Evolutionary conservation across 2,113 vertebrate species (phyloP), one percentile per base, ranked within the genome.

Genomic region (Nibea albiflora): DNA sequence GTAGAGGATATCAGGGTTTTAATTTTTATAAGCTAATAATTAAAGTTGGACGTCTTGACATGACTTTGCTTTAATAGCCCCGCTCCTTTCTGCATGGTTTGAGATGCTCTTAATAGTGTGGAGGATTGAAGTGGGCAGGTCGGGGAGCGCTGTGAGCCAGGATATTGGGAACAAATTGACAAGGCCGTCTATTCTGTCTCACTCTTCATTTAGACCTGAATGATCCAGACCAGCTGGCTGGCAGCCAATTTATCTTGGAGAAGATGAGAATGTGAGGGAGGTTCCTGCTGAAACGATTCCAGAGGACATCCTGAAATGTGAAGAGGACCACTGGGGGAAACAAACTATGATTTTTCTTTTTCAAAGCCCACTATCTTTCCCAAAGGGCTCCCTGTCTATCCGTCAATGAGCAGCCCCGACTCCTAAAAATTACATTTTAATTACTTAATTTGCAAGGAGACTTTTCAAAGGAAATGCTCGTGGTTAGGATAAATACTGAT

Each of bases 121-220:
- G 77, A 58, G 88, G 91, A 94, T 94, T 93, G 91, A 85, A 90
- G 89, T 76, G 70, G 89, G 80, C 91, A 85, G 89, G 83, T 83
- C 52, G 63, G 69, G 86, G 80, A 85, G 89, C 70, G 68, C 83
- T 52, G 81, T 68, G 88, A 91, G 93, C 86, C 86, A 56, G 75
- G 88, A 89, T 93, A 93, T 93, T 93, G 85, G 85, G 85, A 93
- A 91, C 93, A 95, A 95, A 95, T 94, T 95, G 94, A 94, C 92
- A 94, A 86, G 91, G 80, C 90, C 70, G 81, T 92, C 89, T 88
- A 84, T 81, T 88, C 87, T 85, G 87, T 78, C 93, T 95, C 93
- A 83, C 89, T 94, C 93, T 92, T 94, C 93, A 95, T 95, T 95
- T 93, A 84, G 83, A 85, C 81, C 78, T 11, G 90, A 93, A 91